Conservation (phyloP, 1,140 invertebrate genomes). For the Lasioglossum baleicum region DNA sequence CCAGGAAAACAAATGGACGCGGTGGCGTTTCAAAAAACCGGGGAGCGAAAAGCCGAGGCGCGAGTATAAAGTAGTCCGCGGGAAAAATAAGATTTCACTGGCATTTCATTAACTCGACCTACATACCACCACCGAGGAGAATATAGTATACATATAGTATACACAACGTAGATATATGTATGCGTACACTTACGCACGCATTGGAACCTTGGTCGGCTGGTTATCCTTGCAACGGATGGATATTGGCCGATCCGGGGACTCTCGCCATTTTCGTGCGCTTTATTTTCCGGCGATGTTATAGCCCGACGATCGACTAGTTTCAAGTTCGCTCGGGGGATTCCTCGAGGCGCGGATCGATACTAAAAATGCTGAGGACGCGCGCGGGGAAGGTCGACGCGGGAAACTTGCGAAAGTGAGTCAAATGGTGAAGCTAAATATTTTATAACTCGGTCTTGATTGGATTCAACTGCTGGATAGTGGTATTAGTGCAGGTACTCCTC, state of each 20-base stretch:
- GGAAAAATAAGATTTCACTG: conserved; percentile 22
- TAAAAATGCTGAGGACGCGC: too few species aligned
- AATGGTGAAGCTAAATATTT: too few species aligned
- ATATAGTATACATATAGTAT: too few species aligned
- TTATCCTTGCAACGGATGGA: background rate
- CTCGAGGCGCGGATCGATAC: background rate
- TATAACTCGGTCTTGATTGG: too few species aligned
- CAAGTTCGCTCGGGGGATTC: background rate
- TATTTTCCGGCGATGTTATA: background rate
- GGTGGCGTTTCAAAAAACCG: background rate
- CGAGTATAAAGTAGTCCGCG: background rate
- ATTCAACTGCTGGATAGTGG: too few species aligned
- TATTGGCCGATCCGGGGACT: background rate
- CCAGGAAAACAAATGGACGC: conserved; percentile 3
- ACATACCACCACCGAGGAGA: background rate
- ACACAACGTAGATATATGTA: too few species aligned
- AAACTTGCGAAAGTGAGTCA: too few species aligned
- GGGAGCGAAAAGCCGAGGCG: too few species aligned
- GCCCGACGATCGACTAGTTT: background rate
- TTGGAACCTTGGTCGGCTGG: background rate
- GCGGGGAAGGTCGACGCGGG: too few species aligned
- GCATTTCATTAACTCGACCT: conserved; percentile 29
- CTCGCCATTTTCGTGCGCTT: too few species aligned
- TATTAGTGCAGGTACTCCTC: too few species aligned
- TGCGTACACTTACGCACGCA: too few species aligned